phyloP scores from a whole-genome alignment of 1,140 invertebrate genomes.

The Medauroidea extradentata region DNA sequence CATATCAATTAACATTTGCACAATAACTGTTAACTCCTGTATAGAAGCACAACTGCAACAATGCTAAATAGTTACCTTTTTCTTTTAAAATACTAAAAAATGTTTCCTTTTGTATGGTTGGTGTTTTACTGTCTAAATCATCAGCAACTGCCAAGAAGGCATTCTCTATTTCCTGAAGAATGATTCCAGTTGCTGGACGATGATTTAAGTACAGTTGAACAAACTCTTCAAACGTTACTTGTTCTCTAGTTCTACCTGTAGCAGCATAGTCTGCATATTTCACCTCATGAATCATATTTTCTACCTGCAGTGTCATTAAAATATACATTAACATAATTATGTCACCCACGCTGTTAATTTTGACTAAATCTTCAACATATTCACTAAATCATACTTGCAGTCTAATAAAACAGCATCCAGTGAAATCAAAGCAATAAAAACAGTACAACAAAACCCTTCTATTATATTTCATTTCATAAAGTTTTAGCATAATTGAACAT shows the following conservation, averaged over 20 bases:
- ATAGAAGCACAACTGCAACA: too few species aligned
- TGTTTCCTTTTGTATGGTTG: constrained; percentile 4
- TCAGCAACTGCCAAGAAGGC: constrained; percentile 26
- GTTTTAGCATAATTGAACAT: too few species aligned
- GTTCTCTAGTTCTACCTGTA: constrained; percentile 45
- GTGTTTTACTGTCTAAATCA: constrained; percentile 2
- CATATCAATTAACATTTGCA: too few species aligned
- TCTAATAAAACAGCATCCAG: too few species aligned
- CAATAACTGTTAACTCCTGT: too few species aligned
- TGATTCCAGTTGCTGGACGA: constrained; percentile 53
- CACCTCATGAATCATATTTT: constrained; percentile 62
- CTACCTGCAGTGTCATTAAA: constrained; percentile 47
- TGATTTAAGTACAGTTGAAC: constrained; percentile 69
- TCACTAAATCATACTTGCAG: too few species aligned
- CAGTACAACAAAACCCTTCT: too few species aligned
- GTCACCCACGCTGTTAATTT: too few species aligned
- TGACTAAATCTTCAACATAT: too few species aligned
- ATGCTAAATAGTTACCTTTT: constrained; percentile 9
- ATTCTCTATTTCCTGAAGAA: constrained; percentile 31
- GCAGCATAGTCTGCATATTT: constrained; percentile 54
- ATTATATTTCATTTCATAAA: too few species aligned
- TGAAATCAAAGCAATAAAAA: too few species aligned
- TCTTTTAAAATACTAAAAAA: constrained; percentile 3
- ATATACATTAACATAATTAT: too few species aligned
- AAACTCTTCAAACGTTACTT: constrained; percentile 64